phyloP scores from a whole-genome alignment of 2,888 invertebrate species.

The Brachyptera risi region DNA sequence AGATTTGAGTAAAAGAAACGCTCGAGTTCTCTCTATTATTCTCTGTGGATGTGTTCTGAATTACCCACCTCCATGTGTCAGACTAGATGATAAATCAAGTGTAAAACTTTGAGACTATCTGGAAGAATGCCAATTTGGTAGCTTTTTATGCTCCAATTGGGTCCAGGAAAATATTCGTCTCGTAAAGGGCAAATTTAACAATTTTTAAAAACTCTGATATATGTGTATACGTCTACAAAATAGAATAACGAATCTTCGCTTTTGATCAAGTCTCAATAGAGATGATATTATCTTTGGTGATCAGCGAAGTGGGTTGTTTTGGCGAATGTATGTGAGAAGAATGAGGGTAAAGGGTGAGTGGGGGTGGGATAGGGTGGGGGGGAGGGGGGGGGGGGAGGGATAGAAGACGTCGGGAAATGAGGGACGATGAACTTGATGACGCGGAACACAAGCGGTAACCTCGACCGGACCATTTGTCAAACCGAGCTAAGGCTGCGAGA shows the following conservation, averaged over 20 bases:
- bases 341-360: no score
- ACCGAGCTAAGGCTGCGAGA: not conserved
- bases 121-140: conserved; percentile 7
- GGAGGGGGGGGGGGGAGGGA: not conserved
- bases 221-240: not conserved
- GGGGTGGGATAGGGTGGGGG: not conserved
- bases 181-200: not conserved
- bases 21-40: conserved; percentile 9
- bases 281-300: not conserved
- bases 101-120: not conserved
- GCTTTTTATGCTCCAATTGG: not conserved
- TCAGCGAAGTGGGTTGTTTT: not conserved
- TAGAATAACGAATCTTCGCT: not conserved
- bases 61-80: conserved; percentile 13
- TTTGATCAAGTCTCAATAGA: not conserved
- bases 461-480: conserved; percentile 18
- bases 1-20: conserved; percentile 5
- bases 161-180: not conserved
- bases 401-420: conserved; percentile 16
- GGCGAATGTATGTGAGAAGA: no score
- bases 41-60: not conserved
- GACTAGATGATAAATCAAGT: conserved; percentile 4
- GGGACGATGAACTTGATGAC: conserved; percentile 7
- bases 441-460: conserved; percentile 9
- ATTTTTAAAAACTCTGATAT: no score